phyloP scores from a whole-genome alignment of 30 jellyfish, hydroid and myxozoan genomes.

The Chironex yamaguchii region DNA sequence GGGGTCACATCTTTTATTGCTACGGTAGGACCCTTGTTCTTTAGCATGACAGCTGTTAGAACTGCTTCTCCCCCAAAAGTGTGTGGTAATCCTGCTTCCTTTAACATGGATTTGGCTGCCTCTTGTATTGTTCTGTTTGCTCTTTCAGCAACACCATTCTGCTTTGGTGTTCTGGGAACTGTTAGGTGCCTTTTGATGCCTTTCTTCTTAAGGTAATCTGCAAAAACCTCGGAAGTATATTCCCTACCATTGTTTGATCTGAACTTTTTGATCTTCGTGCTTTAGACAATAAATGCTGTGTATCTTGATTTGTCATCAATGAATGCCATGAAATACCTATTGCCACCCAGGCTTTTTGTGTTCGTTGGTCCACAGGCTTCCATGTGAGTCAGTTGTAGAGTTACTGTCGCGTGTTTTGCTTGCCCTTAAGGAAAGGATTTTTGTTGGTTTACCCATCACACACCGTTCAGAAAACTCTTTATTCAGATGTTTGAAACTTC shows the following conservation, averaged over 20 bases:
- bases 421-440: no score
- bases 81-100: constrained; percentile 8
- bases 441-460: constrained; percentile 30
- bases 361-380: no score
- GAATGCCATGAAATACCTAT: constrained; percentile 34
- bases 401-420: no score
- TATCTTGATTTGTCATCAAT: constrained; percentile 55
- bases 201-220: neutral
- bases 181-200: constrained; percentile 16
- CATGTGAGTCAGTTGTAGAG: no score
- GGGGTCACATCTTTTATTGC: constrained; percentile 10
- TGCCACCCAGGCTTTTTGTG: no score
- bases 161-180: constrained; percentile 58
- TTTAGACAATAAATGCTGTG: constrained; percentile 22
- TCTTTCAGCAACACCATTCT: constrained; percentile 58
- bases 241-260: constrained; percentile 65
- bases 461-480: constrained; percentile 15
- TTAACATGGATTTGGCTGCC: constrained; percentile 54
- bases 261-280: neutral
- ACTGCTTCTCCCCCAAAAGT: constrained; percentile 26
- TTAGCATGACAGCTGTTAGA: neutral
- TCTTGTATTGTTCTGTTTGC: constrained; percentile 13
- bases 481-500: constrained; percentile 1
- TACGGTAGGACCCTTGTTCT: constrained; percentile 19
- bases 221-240: constrained; percentile 3